A percentile compares a stretch with the other conserved stretches of the same genome.
Conservation (phyloP, 2,113 vertebrate genomes). For the Labeo rohita region DNA sequence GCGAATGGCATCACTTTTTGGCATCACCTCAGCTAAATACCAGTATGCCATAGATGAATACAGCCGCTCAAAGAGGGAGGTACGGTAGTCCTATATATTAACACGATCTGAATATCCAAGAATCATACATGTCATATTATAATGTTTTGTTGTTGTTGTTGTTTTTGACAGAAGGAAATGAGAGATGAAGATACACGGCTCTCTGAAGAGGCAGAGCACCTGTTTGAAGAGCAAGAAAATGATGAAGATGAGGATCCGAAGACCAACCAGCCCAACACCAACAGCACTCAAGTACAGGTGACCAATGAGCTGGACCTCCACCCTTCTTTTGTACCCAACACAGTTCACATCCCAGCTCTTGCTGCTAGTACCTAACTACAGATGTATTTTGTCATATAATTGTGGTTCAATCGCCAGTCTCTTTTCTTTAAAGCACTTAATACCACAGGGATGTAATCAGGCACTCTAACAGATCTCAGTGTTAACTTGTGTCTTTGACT, state of each 20-base stretch:
- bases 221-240: constrained; percentile 76
- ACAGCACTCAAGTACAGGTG: constrained; percentile 71
- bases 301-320: constrained; percentile 83
- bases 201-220: constrained; percentile 88
- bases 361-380: constrained; percentile 74
- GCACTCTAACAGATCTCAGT: constrained; percentile 12
- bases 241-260: constrained; percentile 70
- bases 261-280: constrained; percentile 71
- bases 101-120: background rate
- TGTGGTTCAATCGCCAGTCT: background rate
- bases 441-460: background rate
- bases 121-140: background rate
- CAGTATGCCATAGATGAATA: constrained; percentile 98
- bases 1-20: constrained; percentile 92
- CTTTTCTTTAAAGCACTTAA: constrained; percentile 12
- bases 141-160: background rate
- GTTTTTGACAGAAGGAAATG: constrained; percentile 81
- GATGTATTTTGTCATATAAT: background rate
- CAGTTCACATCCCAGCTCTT: constrained; percentile 65
- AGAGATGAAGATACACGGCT: constrained; percentile 86
- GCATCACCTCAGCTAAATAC: constrained; percentile 95
- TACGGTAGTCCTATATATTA: constrained; percentile 54
- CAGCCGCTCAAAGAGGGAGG: constrained; percentile 95
- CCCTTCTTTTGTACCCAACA: constrained; percentile 63
- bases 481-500: constrained; percentile 43